Base-by-base conservation (phyloP, 2,113 vertebrate genomes). In the Propithecus coquereli region DNA sequence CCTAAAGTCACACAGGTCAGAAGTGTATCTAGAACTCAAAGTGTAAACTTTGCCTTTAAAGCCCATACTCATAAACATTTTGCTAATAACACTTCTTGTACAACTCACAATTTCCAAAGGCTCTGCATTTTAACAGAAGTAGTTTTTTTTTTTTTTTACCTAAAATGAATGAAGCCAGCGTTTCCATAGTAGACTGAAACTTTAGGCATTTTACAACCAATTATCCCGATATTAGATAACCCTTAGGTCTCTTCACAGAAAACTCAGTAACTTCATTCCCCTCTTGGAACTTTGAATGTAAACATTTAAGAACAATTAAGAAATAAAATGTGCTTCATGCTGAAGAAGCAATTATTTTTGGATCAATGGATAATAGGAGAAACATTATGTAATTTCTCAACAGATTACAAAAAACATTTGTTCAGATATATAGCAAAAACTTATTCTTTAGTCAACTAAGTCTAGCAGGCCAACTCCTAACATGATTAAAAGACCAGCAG, bases 281-380 rank as follows among this genome's bases (percentile, higher is more conserved):
- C 22, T 87, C 25, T 80, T 84, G 13, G 52, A 94, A 93, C 20
- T 86, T 32, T 52, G 32, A 32, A 32, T 66, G 2, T 61, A 61
- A 92, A 87, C 30, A 74, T 63, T 86, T 40, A 85, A 45, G 34
- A 85, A 84, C 25, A 92, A 94, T 40, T 93, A 76, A 84, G 85
- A 91, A 92, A 87, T 80, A 83, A 59, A 94, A 77, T 71, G 17
- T 88, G 17, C 23, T 92, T 87, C 74, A 63, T 47, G 22, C 52
- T 86, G 74, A 95, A 81, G 25, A 94, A 59, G 5, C 0, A 18
- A 59, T 83, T 84, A 89, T 93, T 96, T 81, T 11, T 2, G 4
- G 25, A 90, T 93, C 88, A 92, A 87, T 71, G 52, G 52, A 18
- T 54, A 25, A 11, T 45, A 74, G 23, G 12, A 43, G 40, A 84